Percentiles rank a stretch among this genome's conserved stretches.
Conservation (phyloP, 2,888 invertebrate genomes). For the Itoplectis maculator region DNA sequence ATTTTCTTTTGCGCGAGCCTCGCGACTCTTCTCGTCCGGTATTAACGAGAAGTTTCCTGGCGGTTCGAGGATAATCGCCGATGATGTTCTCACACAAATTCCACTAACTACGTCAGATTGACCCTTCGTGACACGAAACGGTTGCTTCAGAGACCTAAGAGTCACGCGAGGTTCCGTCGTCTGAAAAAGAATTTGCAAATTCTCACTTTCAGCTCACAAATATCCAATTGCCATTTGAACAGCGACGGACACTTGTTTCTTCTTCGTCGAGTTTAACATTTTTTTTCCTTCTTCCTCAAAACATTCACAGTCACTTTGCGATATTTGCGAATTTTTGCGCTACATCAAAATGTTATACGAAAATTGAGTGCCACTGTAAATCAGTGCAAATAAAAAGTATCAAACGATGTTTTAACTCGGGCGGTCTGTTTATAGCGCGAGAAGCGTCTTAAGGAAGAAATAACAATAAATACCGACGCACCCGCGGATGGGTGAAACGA, state of each 20-base stretch:
- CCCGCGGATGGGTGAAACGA: slow-evolving; percentile 30
- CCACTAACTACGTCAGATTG: background rate
- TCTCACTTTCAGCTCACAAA: background rate
- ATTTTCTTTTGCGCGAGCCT: background rate
- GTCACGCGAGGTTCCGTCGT: background rate
- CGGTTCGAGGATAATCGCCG: slow-evolving; percentile 1
- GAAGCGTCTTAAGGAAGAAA: background rate
- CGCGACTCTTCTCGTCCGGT: background rate
- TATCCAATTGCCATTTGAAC: background rate
- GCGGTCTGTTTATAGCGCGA: background rate
- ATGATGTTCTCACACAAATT: background rate
- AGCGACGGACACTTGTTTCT: background rate
- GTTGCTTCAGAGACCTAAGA: background rate
- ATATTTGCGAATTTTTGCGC: background rate
- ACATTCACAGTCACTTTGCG: background rate
- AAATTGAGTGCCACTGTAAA: background rate
- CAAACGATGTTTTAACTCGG: background rate
- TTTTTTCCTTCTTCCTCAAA: background rate
- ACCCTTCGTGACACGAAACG: background rate
- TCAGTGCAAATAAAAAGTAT: background rate
- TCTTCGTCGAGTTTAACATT: background rate
- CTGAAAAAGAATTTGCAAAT: background rate
- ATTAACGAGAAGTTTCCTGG: slow-evolving; percentile 18
- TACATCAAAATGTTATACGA: background rate
- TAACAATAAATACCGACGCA: slow-evolving; percentile 23